These are phyloP conservation scores for Motacilla alba DNA, from an alignment of 2,113 vertebrate genomes.

Conservation along the genomic window DNA sequence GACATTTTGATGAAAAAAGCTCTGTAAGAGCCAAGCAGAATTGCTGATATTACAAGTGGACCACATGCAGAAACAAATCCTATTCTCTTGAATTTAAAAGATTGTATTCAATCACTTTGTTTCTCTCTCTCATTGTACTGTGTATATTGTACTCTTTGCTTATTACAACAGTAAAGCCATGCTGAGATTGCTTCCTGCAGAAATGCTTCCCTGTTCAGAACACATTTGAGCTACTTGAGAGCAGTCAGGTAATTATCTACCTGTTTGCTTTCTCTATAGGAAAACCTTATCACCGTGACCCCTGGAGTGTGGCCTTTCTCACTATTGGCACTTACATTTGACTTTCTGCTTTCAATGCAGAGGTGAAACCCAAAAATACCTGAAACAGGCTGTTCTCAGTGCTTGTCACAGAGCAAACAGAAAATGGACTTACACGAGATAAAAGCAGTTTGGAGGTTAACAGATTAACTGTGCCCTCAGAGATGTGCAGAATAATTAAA, in stretches of 20 bases:
- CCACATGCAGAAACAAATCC: slow-evolving; percentile 21
- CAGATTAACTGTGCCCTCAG: background rate
- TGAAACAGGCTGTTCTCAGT: background rate
- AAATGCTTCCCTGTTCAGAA: background rate
- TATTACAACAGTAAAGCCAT: background rate
- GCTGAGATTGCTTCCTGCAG: background rate
- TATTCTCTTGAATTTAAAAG: background rate
- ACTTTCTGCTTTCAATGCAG: background rate
- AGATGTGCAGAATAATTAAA: background rate
- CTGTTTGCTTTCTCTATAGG: background rate
- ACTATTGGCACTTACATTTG: background rate
- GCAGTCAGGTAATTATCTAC: background rate
- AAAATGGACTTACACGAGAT: background rate
- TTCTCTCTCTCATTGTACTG: background rate
- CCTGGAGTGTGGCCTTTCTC: background rate
- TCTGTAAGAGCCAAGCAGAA: background rate
- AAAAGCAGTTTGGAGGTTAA: background rate
- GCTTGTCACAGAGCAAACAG: background rate
- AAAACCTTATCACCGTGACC: background rate
- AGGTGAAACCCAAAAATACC: background rate
- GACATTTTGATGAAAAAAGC: background rate
- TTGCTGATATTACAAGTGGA: slow-evolving; percentile 9
- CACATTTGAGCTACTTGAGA: background rate
- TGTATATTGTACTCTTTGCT: background rate
- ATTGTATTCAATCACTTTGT: background rate